A percentile compares a stretch with the other conserved stretches of the same genome.
Evolutionary conservation across 2,888 invertebrate genomes (phyloP).

Genomic region (Drosophila nr. perissopoda): DNA sequence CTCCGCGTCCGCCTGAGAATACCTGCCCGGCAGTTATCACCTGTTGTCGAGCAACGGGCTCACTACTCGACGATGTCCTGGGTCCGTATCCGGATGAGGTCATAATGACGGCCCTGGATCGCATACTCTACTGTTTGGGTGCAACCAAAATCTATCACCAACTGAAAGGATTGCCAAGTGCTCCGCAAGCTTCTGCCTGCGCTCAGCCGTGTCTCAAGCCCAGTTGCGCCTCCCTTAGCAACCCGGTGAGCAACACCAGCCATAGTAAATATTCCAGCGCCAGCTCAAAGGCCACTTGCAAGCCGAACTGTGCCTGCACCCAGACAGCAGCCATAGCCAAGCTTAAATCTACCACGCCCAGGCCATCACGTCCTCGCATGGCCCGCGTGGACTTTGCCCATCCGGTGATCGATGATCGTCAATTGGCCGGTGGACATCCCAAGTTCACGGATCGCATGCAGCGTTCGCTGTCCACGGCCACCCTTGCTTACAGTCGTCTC

Average conservation of each 20-base stretch:
- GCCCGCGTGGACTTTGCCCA: constrained; percentile 62
- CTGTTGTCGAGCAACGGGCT: not conserved
- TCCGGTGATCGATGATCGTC: constrained; percentile 35
- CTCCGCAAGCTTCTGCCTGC: not conserved
- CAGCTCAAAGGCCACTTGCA: constrained; percentile 13
- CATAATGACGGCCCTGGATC: constrained; percentile 71
- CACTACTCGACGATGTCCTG: constrained; percentile 41
- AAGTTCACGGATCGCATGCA: constrained; percentile 36
- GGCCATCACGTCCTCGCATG: constrained; percentile 23
- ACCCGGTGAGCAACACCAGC: constrained; percentile 20
- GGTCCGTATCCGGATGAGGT: constrained; percentile 82
- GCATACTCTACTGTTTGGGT: constrained; percentile 67
- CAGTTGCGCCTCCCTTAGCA: constrained; percentile 10
- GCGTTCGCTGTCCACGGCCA: constrained; percentile 65
- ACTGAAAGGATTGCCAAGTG: not conserved
- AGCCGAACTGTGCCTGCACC: not conserved
- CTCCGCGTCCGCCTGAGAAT: not conserved
- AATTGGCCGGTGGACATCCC: not conserved
- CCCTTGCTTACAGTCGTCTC: constrained; percentile 65
- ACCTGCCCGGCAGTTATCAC: not conserved
- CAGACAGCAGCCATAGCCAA: constrained; percentile 1
- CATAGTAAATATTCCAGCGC: not conserved
- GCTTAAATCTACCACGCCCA: not conserved
- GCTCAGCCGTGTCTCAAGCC: not conserved
- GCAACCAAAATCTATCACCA: constrained; percentile 43